These are phyloP conservation scores for Formica selysi DNA, from an alignment of 1,140 invertebrate species.

Conservation along the genomic window DNA sequence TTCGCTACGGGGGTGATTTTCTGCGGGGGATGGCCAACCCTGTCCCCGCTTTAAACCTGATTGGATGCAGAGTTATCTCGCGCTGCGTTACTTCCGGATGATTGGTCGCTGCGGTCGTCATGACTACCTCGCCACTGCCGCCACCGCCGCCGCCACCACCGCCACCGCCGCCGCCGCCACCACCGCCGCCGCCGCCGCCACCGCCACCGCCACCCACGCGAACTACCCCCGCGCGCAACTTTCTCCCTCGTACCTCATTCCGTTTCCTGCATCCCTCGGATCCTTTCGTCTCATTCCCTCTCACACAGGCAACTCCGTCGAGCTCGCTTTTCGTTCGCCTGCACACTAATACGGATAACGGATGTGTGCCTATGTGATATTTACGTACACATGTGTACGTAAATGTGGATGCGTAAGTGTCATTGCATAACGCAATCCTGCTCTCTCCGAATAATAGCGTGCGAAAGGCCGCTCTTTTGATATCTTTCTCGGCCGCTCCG, in stretches of 20 bases:
- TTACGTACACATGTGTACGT: background rate
- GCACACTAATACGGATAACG: conserved; percentile 64
- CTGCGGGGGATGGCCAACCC: conserved; percentile 80
- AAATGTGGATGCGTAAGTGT: background rate
- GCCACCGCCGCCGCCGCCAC: conserved; percentile 19
- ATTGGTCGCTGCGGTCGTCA: conserved; percentile 87
- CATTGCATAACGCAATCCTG: conserved; percentile 5
- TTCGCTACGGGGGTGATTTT: conserved; percentile 78
- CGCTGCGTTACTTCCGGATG: conserved; percentile 87
- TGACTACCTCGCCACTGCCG: conserved; percentile 85
- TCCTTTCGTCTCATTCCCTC: conserved; percentile 48
- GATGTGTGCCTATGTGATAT: background rate
- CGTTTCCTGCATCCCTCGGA: conserved; percentile 27
- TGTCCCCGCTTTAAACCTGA: conserved; percentile 85
- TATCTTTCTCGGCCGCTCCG: conserved; percentile 1
- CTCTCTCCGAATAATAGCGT: background rate
- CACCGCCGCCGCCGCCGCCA: conserved; percentile 81
- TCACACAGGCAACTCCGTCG: conserved; percentile 4
- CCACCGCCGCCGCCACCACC: conserved; percentile 68
- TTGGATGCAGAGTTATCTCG: conserved; percentile 87
- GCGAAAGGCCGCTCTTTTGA: conserved; percentile 2
- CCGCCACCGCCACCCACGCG: conserved; percentile 62
- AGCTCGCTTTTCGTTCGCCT: conserved; percentile 27
- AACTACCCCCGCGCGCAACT: conserved; percentile 44
- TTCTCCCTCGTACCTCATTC: conserved; percentile 26